Evolutionary conservation across 2,113 vertebrate genomes (phyloP), one percentile per base, ranked within the genome.

Genomic region (Tricholaema leucomelas): DNA sequence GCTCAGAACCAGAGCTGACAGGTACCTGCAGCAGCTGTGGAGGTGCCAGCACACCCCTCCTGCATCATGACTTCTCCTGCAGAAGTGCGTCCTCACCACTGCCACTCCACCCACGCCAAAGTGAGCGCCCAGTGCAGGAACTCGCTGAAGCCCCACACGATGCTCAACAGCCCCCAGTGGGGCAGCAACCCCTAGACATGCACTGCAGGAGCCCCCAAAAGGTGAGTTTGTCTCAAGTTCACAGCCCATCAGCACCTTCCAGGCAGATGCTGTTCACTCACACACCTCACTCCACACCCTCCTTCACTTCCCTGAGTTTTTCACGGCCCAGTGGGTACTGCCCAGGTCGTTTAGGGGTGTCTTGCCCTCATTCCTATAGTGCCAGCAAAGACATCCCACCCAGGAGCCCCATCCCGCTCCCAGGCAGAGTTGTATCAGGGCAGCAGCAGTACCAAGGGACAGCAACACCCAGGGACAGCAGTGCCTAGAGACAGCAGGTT

Each of bases 401-500:
- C 73, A 11, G 4, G 8, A 67, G 54, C 27, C 42, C 46, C 48
- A 7, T 6, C 30, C 72, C 79, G 24, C 17, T 11, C 35, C 15
- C 18, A 7, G 48, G 38, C 9, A 5, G 19, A 48, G 54, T 81
- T 12, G 33, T 46, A 28, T 3, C 48, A 7, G 16, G n/a, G 4
- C 48, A 7, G 21, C 18, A 7, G 21, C 18, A 7, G 42, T 16
- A 44, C 12, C 42, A 44, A 44, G 42, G 16, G n/a, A 3, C 42
- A 7, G 21, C 20, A 8, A 63, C 12, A 1, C 0, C 35, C 6
- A 56, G 30, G 66, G 30, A 4, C 1, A 4, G 3, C 1, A 0
- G 25, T 21, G 2, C n/a, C n/a, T n/a, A 3, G 42, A 61, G 30
- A 4, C 1, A 4, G 3, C 1, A 0, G 25, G 6, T 27, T 9